These are phyloP conservation scores for Alloplasta piceator DNA, from an alignment of 2,888 invertebrate genomes.

Conservation along the genomic window DNA sequence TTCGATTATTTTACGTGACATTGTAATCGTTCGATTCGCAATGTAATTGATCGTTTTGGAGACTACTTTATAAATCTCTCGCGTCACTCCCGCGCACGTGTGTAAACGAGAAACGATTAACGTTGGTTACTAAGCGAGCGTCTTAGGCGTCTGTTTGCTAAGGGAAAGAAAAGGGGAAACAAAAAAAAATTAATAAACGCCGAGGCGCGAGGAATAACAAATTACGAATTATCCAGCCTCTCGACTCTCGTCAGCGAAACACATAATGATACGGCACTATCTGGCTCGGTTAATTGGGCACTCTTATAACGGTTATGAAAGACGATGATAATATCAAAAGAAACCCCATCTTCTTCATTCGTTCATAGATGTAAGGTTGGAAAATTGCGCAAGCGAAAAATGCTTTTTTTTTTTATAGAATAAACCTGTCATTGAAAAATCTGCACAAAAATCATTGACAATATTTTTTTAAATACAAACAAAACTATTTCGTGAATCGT, in stretches of 20 bases:
- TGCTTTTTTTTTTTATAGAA: neutral
- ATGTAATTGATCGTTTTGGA: slow-evolving; percentile 53
- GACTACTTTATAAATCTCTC: neutral
- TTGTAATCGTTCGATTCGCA: neutral
- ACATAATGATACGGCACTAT: slow-evolving; percentile 63
- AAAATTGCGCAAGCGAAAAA: slow-evolving; percentile 2
- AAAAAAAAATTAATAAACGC: slow-evolving; percentile 66
- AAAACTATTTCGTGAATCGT: neutral
- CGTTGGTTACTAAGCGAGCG: slow-evolving; percentile 17
- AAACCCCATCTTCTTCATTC: slow-evolving; percentile 62
- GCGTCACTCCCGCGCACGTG: neutral
- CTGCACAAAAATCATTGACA: neutral
- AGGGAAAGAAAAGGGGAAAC: slow-evolving; percentile 60
- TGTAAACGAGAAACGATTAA: slow-evolving; percentile 41
- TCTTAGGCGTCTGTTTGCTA: neutral
- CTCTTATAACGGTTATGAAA: slow-evolving; percentile 73
- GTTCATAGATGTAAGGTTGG: slow-evolving; percentile 72
- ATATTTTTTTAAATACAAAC: neutral
- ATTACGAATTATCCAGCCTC: slow-evolving; percentile 67
- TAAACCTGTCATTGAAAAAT: neutral
- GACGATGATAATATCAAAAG: slow-evolving; percentile 65
- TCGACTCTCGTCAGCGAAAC: slow-evolving; percentile 45
- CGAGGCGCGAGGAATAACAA: slow-evolving; percentile 38
- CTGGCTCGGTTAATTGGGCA: slow-evolving; percentile 71
- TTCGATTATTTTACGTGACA: neutral